phyloP scores from a whole-genome alignment of 2,888 invertebrate species.

The Microplitis deprimator region DNA sequence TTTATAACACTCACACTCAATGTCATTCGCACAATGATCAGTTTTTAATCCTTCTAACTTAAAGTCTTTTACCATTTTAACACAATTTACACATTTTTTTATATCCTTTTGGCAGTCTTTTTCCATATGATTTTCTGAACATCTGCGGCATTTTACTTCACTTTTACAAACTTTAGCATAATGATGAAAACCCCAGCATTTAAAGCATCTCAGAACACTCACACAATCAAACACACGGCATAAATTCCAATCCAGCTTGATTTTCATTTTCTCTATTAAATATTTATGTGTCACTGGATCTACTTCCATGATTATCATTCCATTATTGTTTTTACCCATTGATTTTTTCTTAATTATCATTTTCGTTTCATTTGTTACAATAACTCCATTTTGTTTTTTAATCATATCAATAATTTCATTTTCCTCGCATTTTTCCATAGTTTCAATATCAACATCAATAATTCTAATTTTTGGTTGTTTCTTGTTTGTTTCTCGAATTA shows the following conservation, averaged over 20 bases:
- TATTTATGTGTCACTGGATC: neutral
- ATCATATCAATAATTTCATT: constrained; percentile 27
- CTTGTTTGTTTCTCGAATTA: constrained; percentile 34
- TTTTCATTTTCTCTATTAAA: neutral
- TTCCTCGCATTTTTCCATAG: constrained; percentile 29
- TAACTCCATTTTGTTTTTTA: constrained; percentile 35
- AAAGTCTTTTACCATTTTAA: constrained; percentile 21
- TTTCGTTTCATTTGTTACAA: constrained; percentile 23
- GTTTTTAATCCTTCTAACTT: constrained; percentile 28
- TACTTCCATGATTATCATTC: neutral
- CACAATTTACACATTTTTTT: constrained; percentile 43
- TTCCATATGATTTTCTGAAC: constrained; percentile 26
- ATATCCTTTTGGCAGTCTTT: constrained; percentile 30
- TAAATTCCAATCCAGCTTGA: neutral
- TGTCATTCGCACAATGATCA: constrained; percentile 34
- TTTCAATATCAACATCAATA: constrained; percentile 40
- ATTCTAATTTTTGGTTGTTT: constrained; percentile 38
- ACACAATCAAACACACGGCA: neutral
- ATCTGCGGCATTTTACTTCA: constrained; percentile 31
- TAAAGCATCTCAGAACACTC: neutral
- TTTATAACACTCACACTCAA: constrained; percentile 22
- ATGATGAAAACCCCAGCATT: constrained; percentile 40
- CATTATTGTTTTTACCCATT: constrained; percentile 1
- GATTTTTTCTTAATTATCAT: constrained; percentile 6
- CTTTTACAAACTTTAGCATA: constrained; percentile 41